Conservation (phyloP, 2,888 invertebrate species). For the Kryphioiulus occultus region DNA sequence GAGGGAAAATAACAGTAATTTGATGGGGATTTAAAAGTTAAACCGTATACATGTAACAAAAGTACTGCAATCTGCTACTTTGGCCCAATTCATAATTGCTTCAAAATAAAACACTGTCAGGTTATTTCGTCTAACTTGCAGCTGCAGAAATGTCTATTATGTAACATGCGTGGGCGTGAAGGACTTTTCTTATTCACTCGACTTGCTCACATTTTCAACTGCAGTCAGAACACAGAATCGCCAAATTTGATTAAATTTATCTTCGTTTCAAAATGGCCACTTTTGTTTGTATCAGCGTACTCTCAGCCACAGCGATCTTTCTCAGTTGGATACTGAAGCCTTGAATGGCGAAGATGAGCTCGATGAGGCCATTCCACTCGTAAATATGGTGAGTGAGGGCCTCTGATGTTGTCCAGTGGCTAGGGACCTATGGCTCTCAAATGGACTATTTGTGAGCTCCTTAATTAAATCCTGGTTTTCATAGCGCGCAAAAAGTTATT, state of each 20-base stretch:
- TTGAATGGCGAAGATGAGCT: constrained; percentile 34
- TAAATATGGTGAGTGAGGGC: constrained; percentile 49
- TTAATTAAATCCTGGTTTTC: constrained; percentile 47
- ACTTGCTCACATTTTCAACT: not conserved
- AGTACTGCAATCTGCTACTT: not conserved
- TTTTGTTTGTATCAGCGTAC: constrained; percentile 44
- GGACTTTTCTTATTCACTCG: not conserved
- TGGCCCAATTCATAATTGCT: not conserved
- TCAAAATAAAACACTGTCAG: not conserved
- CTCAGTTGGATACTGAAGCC: constrained; percentile 41
- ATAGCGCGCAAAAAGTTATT: constrained; percentile 53
- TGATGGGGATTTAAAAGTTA: not conserved
- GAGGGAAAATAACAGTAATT: not conserved
- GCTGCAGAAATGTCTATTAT: not conserved
- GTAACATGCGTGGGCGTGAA: not conserved
- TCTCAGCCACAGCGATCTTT: constrained; percentile 48
- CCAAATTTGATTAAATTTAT: not conserved
- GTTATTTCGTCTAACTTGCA: too few species aligned
- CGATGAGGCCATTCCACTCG: constrained; percentile 39
- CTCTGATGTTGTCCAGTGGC: not conserved
- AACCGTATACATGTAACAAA: not conserved
- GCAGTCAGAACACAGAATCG: not conserved
- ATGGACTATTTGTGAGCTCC: not conserved
- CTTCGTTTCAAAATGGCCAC: not conserved
- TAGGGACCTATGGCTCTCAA: constrained; percentile 25